These are phyloP conservation scores for Caenorhabditis japonica DNA, from an alignment of 2,888 invertebrate genomes.

Conservation along the genomic window DNA sequence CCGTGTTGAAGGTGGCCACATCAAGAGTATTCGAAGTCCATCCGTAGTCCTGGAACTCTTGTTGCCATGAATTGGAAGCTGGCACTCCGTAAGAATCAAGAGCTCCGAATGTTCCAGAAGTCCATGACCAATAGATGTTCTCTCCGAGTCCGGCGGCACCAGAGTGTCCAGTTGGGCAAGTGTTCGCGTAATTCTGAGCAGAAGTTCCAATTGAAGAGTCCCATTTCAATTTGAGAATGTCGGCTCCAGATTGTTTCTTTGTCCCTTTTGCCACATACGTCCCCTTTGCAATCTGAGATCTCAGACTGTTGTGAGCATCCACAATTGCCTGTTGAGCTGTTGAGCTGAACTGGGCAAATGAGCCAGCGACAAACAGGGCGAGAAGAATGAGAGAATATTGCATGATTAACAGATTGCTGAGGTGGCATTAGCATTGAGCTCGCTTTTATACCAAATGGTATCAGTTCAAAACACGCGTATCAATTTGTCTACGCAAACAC, in stretches of 20 bases:
- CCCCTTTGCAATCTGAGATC: slow-evolving; percentile 19
- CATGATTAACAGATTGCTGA: too few species aligned
- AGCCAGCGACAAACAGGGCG: slow-evolving; percentile 4
- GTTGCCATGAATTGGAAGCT: slow-evolving; percentile 29
- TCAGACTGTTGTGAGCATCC: slow-evolving; percentile 12
- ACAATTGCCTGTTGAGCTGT: slow-evolving; percentile 1
- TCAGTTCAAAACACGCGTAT: too few species aligned
- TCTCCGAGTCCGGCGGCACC: slow-evolving; percentile 26
- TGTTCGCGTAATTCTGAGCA: slow-evolving; percentile 39
- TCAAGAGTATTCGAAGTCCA: slow-evolving; percentile 38
- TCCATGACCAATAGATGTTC: slow-evolving; percentile 48
- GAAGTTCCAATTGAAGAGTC: slow-evolving; percentile 17
- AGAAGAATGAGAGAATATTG: slow-evolving; percentile 6
- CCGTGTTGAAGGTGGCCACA: slow-evolving; percentile 13
- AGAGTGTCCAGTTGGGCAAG: slow-evolving; percentile 31
- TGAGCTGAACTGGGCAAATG: slow-evolving; percentile 17
- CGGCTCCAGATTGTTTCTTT: slow-evolving; percentile 4
- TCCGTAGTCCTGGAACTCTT: slow-evolving; percentile 46
- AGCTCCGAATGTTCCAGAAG: slow-evolving; percentile 6
- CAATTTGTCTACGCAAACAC: too few species aligned
- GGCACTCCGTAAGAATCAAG: slow-evolving; percentile 21
- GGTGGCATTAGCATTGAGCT: too few species aligned
- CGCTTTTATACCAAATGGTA: too few species aligned
- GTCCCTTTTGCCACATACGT: slow-evolving; percentile 25
- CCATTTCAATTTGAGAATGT: slow-evolving; percentile 24